Conservation (phyloP, 1,140 invertebrate species). For the Drosophila serrata region DNA sequence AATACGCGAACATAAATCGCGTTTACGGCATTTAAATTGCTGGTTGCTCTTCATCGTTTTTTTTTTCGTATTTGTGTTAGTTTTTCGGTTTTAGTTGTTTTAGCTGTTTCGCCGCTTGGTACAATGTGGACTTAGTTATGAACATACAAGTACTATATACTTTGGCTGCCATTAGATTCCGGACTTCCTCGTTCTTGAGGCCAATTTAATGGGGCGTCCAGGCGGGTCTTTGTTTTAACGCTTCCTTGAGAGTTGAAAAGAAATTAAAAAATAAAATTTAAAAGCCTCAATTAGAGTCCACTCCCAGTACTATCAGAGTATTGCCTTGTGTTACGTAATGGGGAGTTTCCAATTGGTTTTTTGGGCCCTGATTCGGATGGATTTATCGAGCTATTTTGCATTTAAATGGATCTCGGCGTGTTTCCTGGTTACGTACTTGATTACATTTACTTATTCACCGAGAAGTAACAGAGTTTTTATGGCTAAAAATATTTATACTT, state of each 20-base stretch:
- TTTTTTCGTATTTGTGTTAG: conserved; percentile 15
- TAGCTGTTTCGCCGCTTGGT: conserved; percentile 28
- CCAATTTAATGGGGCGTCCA: conserved; percentile 16
- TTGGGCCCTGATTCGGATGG: conserved; percentile 5
- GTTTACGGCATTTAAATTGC: conserved; percentile 69
- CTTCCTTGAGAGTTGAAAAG: conserved; percentile 11
- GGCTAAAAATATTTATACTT: no score
- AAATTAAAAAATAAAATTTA: background rate
- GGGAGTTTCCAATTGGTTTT: conserved; percentile 10
- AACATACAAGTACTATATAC: conserved; percentile 18
- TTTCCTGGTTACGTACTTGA: conserved; percentile 10
- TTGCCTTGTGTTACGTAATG: background rate
- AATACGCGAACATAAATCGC: conserved; percentile 69
- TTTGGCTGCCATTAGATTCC: conserved; percentile 10
- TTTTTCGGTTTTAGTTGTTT: conserved; percentile 29
- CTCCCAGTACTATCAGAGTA: background rate
- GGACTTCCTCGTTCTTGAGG: conserved; percentile 39
- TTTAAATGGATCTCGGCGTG: background rate
- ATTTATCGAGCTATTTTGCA: conserved; percentile 1
- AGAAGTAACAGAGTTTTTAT: no score
- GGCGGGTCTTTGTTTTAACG: background rate
- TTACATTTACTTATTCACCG: background rate
- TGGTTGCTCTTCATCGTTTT: conserved; percentile 28
- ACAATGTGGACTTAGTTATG: conserved; percentile 28
- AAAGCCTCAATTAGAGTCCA: conserved; percentile 13